Conservation (phyloP, 2,888 invertebrate genomes). For the Phoenoteleia sp. region DNA sequence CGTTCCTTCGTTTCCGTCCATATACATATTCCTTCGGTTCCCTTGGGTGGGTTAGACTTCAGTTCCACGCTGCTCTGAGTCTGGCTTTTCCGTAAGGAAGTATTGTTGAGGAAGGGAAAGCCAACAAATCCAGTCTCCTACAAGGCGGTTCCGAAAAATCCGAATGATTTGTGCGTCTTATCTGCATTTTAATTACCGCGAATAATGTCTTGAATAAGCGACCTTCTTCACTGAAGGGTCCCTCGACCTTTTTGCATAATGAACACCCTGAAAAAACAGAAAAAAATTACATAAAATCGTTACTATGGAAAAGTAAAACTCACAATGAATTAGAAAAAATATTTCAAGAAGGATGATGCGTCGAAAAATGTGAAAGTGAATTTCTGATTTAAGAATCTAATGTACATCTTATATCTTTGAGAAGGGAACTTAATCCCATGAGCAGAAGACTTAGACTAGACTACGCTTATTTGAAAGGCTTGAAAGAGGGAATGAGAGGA, state of each 20-base stretch:
- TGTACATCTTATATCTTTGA: constrained; percentile 27
- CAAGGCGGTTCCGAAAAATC: constrained; percentile 80
- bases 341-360: constrained; percentile 4
- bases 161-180: constrained; percentile 85
- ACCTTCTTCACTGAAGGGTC: constrained; percentile 72
- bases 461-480: no score
- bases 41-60: constrained; percentile 75
- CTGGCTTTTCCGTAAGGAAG: constrained; percentile 72
- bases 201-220: constrained; percentile 85
- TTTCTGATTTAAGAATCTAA: constrained; percentile 19
- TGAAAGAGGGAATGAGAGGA: constrained; percentile 13
- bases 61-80: constrained; percentile 66
- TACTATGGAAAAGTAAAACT: constrained; percentile 1
- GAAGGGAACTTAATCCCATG: constrained; percentile 54
- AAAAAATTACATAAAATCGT: constrained; percentile 22
- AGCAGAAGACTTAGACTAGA: constrained; percentile 37
- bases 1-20: constrained; percentile 80
- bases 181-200: constrained; percentile 86
- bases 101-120: constrained; percentile 68
- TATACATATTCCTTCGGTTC: constrained; percentile 78
- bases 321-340: background rate
- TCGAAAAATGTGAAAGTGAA: constrained; percentile 40
- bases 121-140: constrained; percentile 72
- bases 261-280: constrained; percentile 48
- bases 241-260: constrained; percentile 50